Base-by-base conservation (phyloP, 2,113 vertebrate species). In the Scytalopus superciliaris region DNA sequence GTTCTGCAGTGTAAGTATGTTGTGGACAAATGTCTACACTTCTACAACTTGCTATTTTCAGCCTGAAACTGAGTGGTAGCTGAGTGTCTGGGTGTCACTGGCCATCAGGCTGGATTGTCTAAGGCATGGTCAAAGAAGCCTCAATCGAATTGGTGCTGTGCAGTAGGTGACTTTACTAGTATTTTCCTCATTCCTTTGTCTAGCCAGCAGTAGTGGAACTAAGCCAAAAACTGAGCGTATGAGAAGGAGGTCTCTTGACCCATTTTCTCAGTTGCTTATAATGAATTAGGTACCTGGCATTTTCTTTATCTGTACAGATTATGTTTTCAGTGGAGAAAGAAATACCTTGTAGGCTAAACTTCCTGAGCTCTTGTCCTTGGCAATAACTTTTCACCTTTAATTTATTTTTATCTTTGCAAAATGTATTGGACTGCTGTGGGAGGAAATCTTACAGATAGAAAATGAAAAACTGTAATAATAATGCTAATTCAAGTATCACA, bases 341-440 rank as follows among this genome's bases (percentile, higher is more conserved):
- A 90, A 45, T 83, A 89, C 33, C 8, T 64, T 35, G 21, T 17
- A 90, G 55, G 75, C 78, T 91, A 74, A 85, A 87, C 50, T 94
- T 70, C 1, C 1, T 2, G 16, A 82, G 87, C 31, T 69, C 70
- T 87, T 89, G 84, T 87, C 94, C 91, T 87, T 70, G 82, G 45
- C 82, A 68, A 66, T 94, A 95, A 87, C 59, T 95, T 78, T 91
- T 95, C 87, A 94, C 78, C 89, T 96, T 94, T 77, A 89, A 93
- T 94, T 93, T 84, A 91, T 93, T 96, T 94, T 86, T 90, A 69
- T 88, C 90, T 47, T 88, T 84, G 33, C 50, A 92, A 94, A 90
- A 90, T 49, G 35, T 73, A 66, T 85, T 87, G 78, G 78, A 69
- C 70, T 87, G 59, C n/a, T 47, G 39, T 53, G 64, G 79, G 91